Evolutionary conservation across 2,888 invertebrate genomes (phyloP).

Genomic region (Flexamia atlantica): DNA sequence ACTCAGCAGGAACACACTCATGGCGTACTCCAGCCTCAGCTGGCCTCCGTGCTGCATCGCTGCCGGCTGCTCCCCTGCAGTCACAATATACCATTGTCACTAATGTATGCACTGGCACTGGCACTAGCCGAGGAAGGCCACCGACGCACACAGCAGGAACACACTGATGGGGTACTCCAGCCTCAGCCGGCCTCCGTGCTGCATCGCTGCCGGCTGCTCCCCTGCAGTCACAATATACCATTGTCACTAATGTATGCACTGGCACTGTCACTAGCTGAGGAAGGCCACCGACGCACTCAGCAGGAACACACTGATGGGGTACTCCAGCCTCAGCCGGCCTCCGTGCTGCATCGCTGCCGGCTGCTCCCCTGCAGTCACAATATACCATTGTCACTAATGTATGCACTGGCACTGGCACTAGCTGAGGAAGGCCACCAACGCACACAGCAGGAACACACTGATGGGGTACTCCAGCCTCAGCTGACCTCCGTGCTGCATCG

Average conservation of each 20-base stretch:
- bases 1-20: constrained; percentile 84
- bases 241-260: constrained; percentile 74
- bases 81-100: neutral
- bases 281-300: constrained; percentile 82
- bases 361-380: constrained; percentile 82
- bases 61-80: constrained; percentile 88
- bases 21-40: constrained; percentile 83
- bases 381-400: neutral
- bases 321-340: constrained; percentile 83
- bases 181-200: constrained; percentile 85
- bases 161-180: constrained; percentile 85
- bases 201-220: constrained; percentile 92
- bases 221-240: constrained; percentile 76
- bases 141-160: constrained; percentile 83
- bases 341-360: constrained; percentile 93
- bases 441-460: constrained; percentile 83
- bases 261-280: constrained; percentile 67
- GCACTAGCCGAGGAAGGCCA: constrained; percentile 74
- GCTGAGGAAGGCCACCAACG: constrained; percentile 77
- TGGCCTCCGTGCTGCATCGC: constrained; percentile 91
- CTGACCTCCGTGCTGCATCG: constrained; percentile 90
- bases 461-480: constrained; percentile 84
- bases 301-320: constrained; percentile 84
- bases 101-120: neutral
- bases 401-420: constrained; percentile 71